Percentiles rank a stretch among this genome's conserved stretches.
phyloP scores from a whole-genome alignment of 1,140 invertebrate genomes.

The Cylas formicarius region DNA sequence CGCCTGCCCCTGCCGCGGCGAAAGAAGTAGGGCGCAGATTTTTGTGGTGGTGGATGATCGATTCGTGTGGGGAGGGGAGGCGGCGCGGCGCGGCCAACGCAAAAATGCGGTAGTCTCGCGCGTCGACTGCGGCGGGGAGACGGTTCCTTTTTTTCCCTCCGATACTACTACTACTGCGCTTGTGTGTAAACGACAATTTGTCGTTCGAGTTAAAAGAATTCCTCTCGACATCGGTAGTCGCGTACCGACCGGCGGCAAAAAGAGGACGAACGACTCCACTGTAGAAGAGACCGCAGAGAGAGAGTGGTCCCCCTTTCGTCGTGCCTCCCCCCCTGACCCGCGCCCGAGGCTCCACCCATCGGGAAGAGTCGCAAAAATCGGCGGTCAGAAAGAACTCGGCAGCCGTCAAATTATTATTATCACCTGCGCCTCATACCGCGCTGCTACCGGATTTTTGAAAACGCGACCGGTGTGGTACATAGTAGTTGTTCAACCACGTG shows the following conservation, averaged over 20 bases:
- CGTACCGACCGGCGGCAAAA: conserved; percentile 42
- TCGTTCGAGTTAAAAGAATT: conserved; percentile 43
- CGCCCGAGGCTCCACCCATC: conserved; percentile 45
- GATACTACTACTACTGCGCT: conserved; percentile 32
- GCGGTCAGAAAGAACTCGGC: conserved; percentile 42
- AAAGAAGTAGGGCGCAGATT: conserved; percentile 44
- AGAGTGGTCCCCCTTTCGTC: conserved; percentile 10
- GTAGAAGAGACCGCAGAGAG: conserved; percentile 28
- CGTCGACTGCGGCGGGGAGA: too few relatives aligned
- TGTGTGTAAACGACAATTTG: conserved; percentile 43
- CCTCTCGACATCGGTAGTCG: conserved; percentile 43
- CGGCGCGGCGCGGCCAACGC: conserved; percentile 16
- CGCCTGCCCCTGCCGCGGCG: conserved; percentile 40
- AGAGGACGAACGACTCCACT: conserved; percentile 39
- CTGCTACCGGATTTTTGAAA: conserved; percentile 16
- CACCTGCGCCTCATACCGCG: conserved; percentile 36
- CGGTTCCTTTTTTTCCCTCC: conserved; percentile 31
- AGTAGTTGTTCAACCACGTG: conserved; percentile 17
- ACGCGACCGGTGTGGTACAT: too few relatives aligned
- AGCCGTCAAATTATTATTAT: conserved; percentile 38
- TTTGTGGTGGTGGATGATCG: conserved; percentile 41
- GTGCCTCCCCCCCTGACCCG: conserved; percentile 24
- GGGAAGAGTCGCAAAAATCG: conserved; percentile 50
- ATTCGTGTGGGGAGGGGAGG: conserved; percentile 37
- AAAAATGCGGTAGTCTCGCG: conserved; percentile 24